A percentile compares a stretch with the other conserved stretches of the same genome.
These are phyloP conservation scores for Drosophila tripunctata DNA, from an alignment of 2,888 invertebrate species.

Conservation along the genomic window DNA sequence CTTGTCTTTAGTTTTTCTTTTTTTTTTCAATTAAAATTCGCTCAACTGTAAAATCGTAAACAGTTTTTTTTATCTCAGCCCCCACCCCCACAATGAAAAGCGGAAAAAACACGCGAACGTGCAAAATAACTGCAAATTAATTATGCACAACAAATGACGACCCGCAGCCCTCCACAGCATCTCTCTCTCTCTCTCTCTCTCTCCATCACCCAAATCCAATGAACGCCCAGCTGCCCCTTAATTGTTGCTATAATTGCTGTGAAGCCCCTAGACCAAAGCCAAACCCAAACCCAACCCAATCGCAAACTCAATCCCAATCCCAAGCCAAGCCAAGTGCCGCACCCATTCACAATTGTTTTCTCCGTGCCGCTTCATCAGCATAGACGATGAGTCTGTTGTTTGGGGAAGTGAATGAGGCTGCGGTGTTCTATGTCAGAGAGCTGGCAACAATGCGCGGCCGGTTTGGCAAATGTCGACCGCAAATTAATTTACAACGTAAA, in stretches of 20 bases:
- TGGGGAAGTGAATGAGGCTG: background rate
- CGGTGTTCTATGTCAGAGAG: slow-evolving; percentile 9
- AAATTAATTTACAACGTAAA: slow-evolving; percentile 79
- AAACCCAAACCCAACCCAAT: slow-evolving; percentile 7
- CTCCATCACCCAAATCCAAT: slow-evolving; percentile 34
- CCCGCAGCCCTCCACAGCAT: slow-evolving; percentile 5
- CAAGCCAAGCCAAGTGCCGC: slow-evolving; percentile 24
- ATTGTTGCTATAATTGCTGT: slow-evolving; percentile 75
- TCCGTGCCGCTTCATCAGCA: slow-evolving; percentile 49
- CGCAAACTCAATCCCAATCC: background rate
- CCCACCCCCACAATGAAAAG: background rate
- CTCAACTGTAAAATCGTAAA: slow-evolving; percentile 77
- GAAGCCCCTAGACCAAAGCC: slow-evolving; percentile 27
- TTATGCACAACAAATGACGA: slow-evolving; percentile 73
- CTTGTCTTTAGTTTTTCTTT: slow-evolving; percentile 69
- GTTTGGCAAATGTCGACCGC: slow-evolving; percentile 73
- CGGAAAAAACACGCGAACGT: slow-evolving; percentile 40
- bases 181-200: background rate
- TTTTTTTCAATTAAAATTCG: slow-evolving; percentile 72
- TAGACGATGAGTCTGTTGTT: slow-evolving; percentile 20
- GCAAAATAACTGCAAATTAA: slow-evolving; percentile 71
- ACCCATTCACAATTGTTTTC: slow-evolving; percentile 51
- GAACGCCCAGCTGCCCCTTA: slow-evolving; percentile 63
- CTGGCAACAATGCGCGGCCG: slow-evolving; percentile 34
- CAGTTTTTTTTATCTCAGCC: slow-evolving; percentile 62